These are phyloP conservation scores for Diabrotica undecimpunctata DNA, from an alignment of 1,140 invertebrate genomes.

Conservation along the genomic window DNA sequence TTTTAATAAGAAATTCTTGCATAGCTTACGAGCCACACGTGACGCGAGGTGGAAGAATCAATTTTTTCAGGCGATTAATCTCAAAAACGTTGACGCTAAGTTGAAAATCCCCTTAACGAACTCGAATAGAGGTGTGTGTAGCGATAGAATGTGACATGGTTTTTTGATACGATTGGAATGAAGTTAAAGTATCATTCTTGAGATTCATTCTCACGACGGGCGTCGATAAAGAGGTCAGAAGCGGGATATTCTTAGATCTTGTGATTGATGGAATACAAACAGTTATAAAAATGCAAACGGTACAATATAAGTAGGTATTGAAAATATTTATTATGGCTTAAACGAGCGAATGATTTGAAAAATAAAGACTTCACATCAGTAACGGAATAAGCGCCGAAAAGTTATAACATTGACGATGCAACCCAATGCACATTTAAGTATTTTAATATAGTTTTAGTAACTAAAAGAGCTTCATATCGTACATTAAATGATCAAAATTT, in stretches of 20 bases:
- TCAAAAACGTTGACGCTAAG: background rate
- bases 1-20: background rate
- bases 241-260: background rate
- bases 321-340: too few species aligned
- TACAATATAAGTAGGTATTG: too few species aligned
- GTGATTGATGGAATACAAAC: too few species aligned
- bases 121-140: background rate
- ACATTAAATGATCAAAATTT: too few species aligned
- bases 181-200: background rate
- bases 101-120: constrained; percentile 2
- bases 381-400: too few species aligned
- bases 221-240: background rate
- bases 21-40: background rate
- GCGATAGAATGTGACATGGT: constrained; percentile 1
- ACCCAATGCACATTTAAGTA: too few species aligned
- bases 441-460: too few species aligned
- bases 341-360: too few species aligned
- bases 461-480: too few species aligned
- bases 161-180: background rate
- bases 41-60: background rate
- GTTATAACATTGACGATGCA: too few species aligned
- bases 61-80: background rate
- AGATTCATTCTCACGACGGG: background rate
- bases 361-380: too few species aligned
- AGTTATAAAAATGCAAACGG: too few species aligned